Conservation (phyloP, 2,888 invertebrate genomes). For the Drosophila quinaria region DNA sequence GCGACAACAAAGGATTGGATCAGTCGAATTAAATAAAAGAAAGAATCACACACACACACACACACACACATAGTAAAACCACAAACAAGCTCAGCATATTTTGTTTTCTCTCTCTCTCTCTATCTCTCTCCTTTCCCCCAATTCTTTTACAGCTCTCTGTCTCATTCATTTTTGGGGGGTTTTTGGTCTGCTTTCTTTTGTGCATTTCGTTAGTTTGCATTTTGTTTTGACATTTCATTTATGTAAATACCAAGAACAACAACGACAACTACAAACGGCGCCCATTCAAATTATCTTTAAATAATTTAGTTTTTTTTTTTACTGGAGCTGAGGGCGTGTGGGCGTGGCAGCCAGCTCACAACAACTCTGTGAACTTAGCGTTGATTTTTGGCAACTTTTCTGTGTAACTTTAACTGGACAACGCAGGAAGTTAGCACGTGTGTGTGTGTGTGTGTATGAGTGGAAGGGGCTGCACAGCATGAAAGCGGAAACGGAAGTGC, state of each 20-base stretch:
- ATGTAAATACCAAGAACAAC: slow-evolving; percentile 69
- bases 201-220: slow-evolving; percentile 61
- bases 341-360: slow-evolving; percentile 31
- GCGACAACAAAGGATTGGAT: slow-evolving; percentile 59
- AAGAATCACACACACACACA: slow-evolving; percentile 43
- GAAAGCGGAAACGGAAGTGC: slow-evolving; percentile 79
- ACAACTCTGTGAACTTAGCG: slow-evolving; percentile 42
- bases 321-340: slow-evolving; percentile 6
- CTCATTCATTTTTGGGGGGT: slow-evolving; percentile 19
- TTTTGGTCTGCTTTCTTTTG: slow-evolving; percentile 27
- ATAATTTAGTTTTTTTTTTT: slow-evolving; percentile 67
- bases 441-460: slow-evolving; percentile 23
- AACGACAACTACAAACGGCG: slow-evolving; percentile 57
- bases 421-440: slow-evolving; percentile 6
- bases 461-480: slow-evolving; percentile 55
- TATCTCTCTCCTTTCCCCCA: background rate
- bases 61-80: slow-evolving; percentile 44
- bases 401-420: slow-evolving; percentile 39
- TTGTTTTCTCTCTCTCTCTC: slow-evolving; percentile 21
- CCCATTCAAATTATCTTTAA: slow-evolving; percentile 79
- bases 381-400: slow-evolving; percentile 25
- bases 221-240: slow-evolving; percentile 74
- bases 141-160: background rate
- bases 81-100: slow-evolving; percentile 66
- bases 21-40: slow-evolving; percentile 67